Conservation (phyloP, 2,888 invertebrate genomes). For the Drosophila paramelanica region DNA sequence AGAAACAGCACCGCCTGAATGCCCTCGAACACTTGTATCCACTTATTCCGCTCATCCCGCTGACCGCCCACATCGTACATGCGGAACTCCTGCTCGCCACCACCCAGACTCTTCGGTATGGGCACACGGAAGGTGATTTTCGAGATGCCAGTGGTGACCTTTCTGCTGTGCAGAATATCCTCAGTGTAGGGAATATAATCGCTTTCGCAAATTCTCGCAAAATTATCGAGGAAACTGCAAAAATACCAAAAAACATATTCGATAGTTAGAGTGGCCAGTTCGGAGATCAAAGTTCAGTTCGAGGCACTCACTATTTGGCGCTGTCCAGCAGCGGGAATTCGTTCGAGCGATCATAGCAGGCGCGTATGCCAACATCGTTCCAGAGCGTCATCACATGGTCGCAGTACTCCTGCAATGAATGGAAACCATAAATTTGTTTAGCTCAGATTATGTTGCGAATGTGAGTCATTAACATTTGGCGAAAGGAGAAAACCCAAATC, state of each 20-base stretch:
- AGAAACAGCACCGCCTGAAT: slow-evolving; percentile 93
- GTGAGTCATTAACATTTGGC: slow-evolving; percentile 44
- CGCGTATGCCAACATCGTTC: slow-evolving; percentile 89
- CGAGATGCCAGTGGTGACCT: slow-evolving; percentile 90
- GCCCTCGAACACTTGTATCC: slow-evolving; percentile 94
- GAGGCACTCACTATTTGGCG: slow-evolving; percentile 90
- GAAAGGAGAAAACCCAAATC: slow-evolving; percentile 27
- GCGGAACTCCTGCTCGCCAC: slow-evolving; percentile 90
- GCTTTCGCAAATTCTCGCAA: slow-evolving; percentile 88
- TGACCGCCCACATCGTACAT: slow-evolving; percentile 95
- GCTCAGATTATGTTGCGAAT: slow-evolving; percentile 16
- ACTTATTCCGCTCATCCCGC: slow-evolving; percentile 91
- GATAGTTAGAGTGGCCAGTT: slow-evolving; percentile 1
- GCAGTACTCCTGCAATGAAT: slow-evolving; percentile 88
- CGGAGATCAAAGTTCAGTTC: neutral
- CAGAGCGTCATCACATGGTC: slow-evolving; percentile 89
- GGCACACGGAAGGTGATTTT: slow-evolving; percentile 91
- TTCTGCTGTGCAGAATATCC: slow-evolving; percentile 91
- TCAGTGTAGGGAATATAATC: slow-evolving; percentile 90
- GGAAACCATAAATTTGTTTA: slow-evolving; percentile 14
- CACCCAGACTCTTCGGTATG: slow-evolving; percentile 89
- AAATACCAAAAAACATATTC: neutral
- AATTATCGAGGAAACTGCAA: slow-evolving; percentile 90
- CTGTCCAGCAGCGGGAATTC: slow-evolving; percentile 93
- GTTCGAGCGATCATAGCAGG: slow-evolving; percentile 89